These are phyloP conservation scores for Pentalonia nigronervosa DNA, from an alignment of 1,140 invertebrate species.

Conservation along the genomic window DNA sequence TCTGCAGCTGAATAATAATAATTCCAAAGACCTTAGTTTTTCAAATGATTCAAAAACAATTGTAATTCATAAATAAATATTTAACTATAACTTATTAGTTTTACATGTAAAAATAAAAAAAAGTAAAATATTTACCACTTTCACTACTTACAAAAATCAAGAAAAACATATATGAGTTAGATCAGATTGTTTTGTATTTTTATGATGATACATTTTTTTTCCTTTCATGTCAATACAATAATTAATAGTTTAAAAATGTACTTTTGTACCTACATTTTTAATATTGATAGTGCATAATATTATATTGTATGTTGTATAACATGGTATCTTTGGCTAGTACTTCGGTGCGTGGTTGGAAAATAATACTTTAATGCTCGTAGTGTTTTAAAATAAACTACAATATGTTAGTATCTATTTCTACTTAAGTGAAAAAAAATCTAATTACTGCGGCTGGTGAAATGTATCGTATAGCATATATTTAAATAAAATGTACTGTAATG, in stretches of 20 bases:
- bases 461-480: not conserved
- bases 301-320: not conserved
- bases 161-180: too few relatives aligned
- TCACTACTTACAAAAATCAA: too few relatives aligned
- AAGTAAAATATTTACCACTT: too few relatives aligned
- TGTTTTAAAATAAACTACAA: not conserved
- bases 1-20: not conserved
- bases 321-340: not conserved
- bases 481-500: not conserved
- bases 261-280: not conserved
- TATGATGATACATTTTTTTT: not conserved
- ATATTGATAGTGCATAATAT: not conserved
- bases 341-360: not conserved
- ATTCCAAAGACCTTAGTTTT: too few relatives aligned
- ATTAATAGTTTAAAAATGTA: not conserved
- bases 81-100: too few relatives aligned
- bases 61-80: too few relatives aligned
- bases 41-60: too few relatives aligned
- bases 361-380: not conserved
- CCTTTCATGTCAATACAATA: not conserved
- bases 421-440: too few relatives aligned
- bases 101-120: too few relatives aligned
- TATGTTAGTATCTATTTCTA: too few relatives aligned
- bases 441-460: not conserved
- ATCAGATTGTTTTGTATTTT: not conserved